Evolutionary conservation across 2,113 vertebrate genomes (phyloP).

Genomic region (Sturnus vulgaris): DNA sequence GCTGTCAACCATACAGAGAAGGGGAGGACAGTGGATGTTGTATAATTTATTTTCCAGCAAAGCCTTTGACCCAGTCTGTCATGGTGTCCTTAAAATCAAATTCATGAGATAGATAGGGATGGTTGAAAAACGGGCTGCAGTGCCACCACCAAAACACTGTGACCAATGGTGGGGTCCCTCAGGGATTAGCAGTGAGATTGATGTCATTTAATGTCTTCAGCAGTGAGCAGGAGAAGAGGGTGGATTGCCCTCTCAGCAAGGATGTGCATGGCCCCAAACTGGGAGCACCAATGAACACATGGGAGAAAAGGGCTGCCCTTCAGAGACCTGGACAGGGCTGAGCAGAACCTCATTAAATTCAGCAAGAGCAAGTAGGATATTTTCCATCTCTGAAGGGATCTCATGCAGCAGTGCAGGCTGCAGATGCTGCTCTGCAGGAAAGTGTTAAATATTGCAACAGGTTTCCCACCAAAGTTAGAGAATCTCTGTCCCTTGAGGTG

Average conservation of each 20-base stretch:
- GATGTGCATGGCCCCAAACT: accelerated
- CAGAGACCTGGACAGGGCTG: neutral
- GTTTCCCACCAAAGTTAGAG: neutral
- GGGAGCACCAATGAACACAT: neutral
- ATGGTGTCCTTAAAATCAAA: neutral
- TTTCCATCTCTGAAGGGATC: neutral
- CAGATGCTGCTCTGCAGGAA: neutral
- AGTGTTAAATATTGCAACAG: neutral
- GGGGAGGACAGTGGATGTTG: neutral
- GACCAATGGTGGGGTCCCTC: neutral
- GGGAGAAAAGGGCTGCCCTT: neutral
- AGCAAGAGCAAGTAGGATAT: neutral
- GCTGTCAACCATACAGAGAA: neutral
- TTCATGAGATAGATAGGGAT: neutral
- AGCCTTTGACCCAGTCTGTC: neutral
- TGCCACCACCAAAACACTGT: neutral
- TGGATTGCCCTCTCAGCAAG: neutral
- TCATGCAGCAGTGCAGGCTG: neutral
- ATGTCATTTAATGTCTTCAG: neutral
- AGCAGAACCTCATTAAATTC: neutral
- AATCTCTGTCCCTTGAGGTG: neutral
- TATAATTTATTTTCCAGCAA: neutral
- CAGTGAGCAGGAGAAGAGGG: neutral
- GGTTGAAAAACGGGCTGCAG: neutral
- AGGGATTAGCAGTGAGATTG: neutral